These are phyloP conservation scores for Rhynchonycteris naso DNA, from an alignment of 2,797 vertebrate genomes.

Conservation along the genomic window DNA sequence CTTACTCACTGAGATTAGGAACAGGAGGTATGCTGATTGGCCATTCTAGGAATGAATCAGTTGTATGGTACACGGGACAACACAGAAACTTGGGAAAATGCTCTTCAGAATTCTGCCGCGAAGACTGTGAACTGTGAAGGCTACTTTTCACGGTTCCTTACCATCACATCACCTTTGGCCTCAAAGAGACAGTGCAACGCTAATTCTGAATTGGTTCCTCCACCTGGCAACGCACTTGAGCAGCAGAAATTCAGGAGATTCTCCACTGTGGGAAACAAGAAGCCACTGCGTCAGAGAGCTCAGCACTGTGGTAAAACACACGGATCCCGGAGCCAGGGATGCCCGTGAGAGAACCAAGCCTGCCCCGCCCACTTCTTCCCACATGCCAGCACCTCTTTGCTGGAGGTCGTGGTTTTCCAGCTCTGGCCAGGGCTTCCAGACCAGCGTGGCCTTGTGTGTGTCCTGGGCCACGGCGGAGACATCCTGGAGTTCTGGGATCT, in stretches of 20 bases:
- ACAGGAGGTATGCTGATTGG: neutral
- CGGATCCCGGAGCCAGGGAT: neutral
- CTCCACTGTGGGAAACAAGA: slow-evolving; percentile 89
- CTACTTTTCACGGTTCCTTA: slow-evolving; percentile 83
- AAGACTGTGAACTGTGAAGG: slow-evolving; percentile 27
- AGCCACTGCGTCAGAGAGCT: slow-evolving; percentile 17
- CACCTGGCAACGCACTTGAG: slow-evolving; percentile 93
- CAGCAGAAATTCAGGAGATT: slow-evolving; percentile 92
- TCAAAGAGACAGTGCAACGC: slow-evolving; percentile 94
- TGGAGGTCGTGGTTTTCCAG: slow-evolving; percentile 89
- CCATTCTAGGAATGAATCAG: neutral
- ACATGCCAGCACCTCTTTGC: slow-evolving; percentile 88
- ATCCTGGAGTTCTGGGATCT: slow-evolving; percentile 89
- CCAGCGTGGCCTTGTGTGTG: slow-evolving; percentile 90
- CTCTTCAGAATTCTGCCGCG: neutral
- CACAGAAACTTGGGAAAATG: neutral
- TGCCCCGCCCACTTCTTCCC: neutral
- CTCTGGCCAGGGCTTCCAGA: slow-evolving; percentile 92
- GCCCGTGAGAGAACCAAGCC: neutral
- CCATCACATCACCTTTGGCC: slow-evolving; percentile 94
- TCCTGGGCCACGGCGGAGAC: slow-evolving; percentile 83
- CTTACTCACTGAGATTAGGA: neutral
- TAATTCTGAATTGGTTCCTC: slow-evolving; percentile 92
- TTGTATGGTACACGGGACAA: neutral
- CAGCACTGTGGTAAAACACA: neutral